Conservation (phyloP, 37 sponge, comb jelly and placozoan species). For the Halichondria panicea region DNA sequence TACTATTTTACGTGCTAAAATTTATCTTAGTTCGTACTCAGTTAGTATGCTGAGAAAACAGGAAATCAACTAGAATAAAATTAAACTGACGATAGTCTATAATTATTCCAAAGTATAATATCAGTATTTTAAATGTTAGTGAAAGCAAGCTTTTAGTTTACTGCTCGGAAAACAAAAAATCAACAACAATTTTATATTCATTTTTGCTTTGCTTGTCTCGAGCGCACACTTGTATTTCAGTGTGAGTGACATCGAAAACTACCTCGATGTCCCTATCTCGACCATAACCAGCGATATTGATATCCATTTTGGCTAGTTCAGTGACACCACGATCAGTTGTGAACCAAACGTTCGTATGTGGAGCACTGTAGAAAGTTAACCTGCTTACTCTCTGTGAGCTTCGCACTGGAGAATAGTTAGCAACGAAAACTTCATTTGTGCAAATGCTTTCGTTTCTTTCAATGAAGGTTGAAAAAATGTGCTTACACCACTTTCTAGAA, state of each 20-base stretch:
- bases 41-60: no score
- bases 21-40: no score
- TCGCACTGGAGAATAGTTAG: neutral
- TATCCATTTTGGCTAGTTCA: slow-evolving; percentile 29
- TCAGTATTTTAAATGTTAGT: no score
- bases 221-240: slow-evolving; percentile 56
- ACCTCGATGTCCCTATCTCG: slow-evolving; percentile 11
- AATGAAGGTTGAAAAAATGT: neutral
- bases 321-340: neutral
- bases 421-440: neutral
- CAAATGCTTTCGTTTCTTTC: neutral
- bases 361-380: neutral
- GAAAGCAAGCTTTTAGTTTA: no score
- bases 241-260: slow-evolving; percentile 39
- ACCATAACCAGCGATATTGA: slow-evolving; percentile 1
- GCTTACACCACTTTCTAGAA: neutral
- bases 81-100: no score
- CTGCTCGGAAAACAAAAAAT: no score
- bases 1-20: no score
- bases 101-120: no score
- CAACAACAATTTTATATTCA: no score
- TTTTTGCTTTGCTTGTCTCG: no score
- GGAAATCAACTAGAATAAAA: no score
- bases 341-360: neutral
- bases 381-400: neutral